Evolutionary conservation across 1,140 invertebrate species (phyloP), one percentile per base, ranked within the genome.

Genomic region (Drosophila orena): DNA sequence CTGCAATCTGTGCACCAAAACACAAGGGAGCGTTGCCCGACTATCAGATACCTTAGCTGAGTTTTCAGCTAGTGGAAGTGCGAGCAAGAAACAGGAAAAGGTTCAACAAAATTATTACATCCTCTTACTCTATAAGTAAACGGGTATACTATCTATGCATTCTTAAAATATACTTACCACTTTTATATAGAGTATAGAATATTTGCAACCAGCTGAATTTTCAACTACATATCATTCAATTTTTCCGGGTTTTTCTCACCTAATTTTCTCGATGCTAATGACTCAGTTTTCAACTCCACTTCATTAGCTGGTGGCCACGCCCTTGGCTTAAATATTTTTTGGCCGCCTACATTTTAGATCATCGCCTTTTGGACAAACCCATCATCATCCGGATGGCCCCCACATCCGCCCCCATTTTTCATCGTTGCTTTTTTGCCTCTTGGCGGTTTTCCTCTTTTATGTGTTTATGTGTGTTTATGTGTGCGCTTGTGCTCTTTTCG

Each of bases 311-410:
- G 22, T n/a, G 35, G 24, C 43, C 62, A 43, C 17, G 62, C 44
- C 53, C 12, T 15, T 76, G 49, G 60, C 22, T 44, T 58, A 38
- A 64, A 24, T 17, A 54, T 38, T 73, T 74, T 66, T 64, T 76
- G 70, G 54, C 40, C 42, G 52, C 53, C 43, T 76, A 61, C 60
- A 66, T 77, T 77, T 77, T 68, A 69, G 53, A 75, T 75, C 52
- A 68, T 52, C 11, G 43, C 57, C 44, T 66, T 65, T 42, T n/a
- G 4, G 4, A 30, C 34, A 43, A 24, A 34, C 24, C 42, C 52
- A 43, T 55, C 24, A 42, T 43, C 5, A 38, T 17, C 34, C 30
- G 10, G 20, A 50, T 56, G 38, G 38, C 22, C 22, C 40, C 57
- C 22, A 27, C 14, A 15, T 5, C 22, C 7, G 7, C 42, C 44